These are phyloP conservation scores for Melanitta fusca DNA, from an alignment of 2,797 vertebrate genomes.

Conservation along the genomic window DNA sequence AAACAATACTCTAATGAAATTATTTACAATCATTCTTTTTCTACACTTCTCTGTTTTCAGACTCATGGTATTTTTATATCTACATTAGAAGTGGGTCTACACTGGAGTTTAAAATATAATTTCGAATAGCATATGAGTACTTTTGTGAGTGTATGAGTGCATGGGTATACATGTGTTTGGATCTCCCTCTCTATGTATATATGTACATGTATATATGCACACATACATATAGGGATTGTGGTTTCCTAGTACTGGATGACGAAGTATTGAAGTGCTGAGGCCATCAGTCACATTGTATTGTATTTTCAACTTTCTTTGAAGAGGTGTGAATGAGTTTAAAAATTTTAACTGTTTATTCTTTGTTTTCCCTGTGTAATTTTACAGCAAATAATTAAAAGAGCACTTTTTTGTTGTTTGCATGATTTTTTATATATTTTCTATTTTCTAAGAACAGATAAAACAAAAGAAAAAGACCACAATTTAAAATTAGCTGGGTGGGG, in stretches of 20 bases:
- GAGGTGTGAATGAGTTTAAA: conserved; percentile 16
- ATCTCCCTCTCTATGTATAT: neutral
- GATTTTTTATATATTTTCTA: neutral
- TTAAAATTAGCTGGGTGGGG: conserved; percentile 34
- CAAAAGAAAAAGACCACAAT: conserved; percentile 35
- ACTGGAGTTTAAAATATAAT: conserved; percentile 37
- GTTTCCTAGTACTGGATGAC: neutral
- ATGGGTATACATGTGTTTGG: neutral
- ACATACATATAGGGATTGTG: neutral
- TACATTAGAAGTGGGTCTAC: conserved; percentile 11
- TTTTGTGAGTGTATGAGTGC: neutral
- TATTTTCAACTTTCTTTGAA: conserved; percentile 39
- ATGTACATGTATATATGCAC: neutral
- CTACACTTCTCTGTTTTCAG: neutral
- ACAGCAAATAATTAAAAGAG: conserved; percentile 46
- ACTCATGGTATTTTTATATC: neutral
- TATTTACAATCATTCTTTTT: neutral
- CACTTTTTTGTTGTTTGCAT: conserved; percentile 69
- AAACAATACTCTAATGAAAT: conserved; percentile 32
- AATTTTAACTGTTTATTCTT: conserved; percentile 49
- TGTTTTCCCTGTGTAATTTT: conserved; percentile 54
- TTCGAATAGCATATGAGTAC: neutral
- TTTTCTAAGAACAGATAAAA: conserved; percentile 36
- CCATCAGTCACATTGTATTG: neutral
- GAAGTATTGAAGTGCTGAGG: neutral